Base-by-base conservation (phyloP, 2,797 vertebrate genomes). In the Anisognathus igniventris region DNA sequence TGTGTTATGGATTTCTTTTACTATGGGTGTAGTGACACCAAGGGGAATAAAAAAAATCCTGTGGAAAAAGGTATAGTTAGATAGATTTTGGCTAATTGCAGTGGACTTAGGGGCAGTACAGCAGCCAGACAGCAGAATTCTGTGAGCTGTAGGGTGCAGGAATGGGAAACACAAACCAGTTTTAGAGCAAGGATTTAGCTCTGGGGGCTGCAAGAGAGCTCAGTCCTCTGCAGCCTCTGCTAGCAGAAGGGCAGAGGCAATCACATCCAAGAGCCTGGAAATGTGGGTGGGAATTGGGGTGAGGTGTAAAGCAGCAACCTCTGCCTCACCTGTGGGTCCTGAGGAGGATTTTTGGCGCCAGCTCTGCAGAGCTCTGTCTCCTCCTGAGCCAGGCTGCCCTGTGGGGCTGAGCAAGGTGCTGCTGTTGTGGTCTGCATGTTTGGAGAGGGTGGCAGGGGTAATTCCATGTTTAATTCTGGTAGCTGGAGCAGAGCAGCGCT, bases 31-130 rank as follows among this genome's bases (percentile, higher is more conserved):
- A 94, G 53, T 76, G 72, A 91, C 81, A 82, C 33, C 25, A 56
- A 65, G 13, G n/a, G 24, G n/a, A 22, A 7, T 5, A 3, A 25
- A 39, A 3, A 25, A 54, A 24, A 73, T 14, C 44, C 27, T 33
- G 37, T 57, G 72, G 72, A 45, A 89, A 83, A 83, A 64, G 44
- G 47, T 65, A 37, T 12, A 39, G 14, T 65, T 81, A 33, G 62
- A 72, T 88, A 28, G 45, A 47, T 86, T 91, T 88, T 45, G 51
- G 27, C 28, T 92, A 44, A 37, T 92, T 78, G 33, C 25, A 30
- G 60, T 24, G 27, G 40, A 21, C 1, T 78, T 33, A 14, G n/a
- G 53, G 68, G 10, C 61, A 66, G 23, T 35, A 7, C 3, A 8
- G 75, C 77, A 75, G 27, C 19, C 57, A 75, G 54, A 37, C 58